These are phyloP conservation scores for Fratercula arctica DNA, from an alignment of 2,797 vertebrate species.

Conservation along the genomic window DNA sequence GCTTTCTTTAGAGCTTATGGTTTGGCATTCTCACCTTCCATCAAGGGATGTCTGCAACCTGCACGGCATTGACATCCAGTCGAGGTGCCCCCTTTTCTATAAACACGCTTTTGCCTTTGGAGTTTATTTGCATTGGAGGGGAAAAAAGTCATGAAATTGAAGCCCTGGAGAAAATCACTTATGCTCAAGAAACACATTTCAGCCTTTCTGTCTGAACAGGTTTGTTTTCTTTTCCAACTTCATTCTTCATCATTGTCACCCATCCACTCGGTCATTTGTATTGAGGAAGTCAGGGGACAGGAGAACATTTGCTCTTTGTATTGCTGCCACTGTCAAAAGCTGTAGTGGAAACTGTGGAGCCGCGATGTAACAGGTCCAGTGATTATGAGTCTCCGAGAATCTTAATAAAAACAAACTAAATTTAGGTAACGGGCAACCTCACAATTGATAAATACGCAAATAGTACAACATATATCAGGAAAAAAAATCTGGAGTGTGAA, in stretches of 20 bases:
- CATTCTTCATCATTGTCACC: conserved; percentile 24
- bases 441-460: not conserved
- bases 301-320: not conserved
- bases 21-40: not conserved
- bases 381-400: not conserved
- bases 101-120: not conserved
- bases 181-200: conserved; percentile 20
- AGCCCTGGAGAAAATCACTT: conserved; percentile 34
- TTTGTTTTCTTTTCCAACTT: conserved; percentile 19
- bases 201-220: conserved; percentile 24
- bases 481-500: not conserved
- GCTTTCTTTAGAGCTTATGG: not conserved
- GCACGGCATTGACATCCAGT: not conserved
- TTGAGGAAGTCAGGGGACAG: not conserved
- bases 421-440: not conserved
- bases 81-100: not conserved
- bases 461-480: not conserved
- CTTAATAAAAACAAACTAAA: not conserved
- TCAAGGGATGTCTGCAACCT: not conserved
- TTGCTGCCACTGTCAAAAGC: not conserved
- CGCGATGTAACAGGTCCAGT: not conserved
- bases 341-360: not conserved
- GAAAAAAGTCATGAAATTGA: not conserved
- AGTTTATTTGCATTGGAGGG: conserved; percentile 3
- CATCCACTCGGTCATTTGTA: not conserved